Evolutionary conservation across 1,140 invertebrate genomes (phyloP), one percentile per base, ranked within the genome.

Genomic region (Euglossa dilemma): DNA sequence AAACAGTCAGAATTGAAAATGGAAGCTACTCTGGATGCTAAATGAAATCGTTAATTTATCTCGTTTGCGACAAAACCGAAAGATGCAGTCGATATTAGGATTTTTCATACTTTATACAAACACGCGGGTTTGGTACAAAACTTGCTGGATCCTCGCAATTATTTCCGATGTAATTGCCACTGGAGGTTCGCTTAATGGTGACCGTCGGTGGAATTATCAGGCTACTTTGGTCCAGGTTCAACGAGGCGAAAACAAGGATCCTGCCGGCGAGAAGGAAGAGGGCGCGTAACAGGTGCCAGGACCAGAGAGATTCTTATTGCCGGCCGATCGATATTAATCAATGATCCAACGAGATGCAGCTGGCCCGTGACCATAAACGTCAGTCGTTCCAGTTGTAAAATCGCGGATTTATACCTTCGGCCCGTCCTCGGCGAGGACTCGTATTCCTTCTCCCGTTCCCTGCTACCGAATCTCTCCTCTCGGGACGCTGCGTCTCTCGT

Each of bases 261-360:
- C 45, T 18, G 8, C 77, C 63, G 9, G 5, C 16, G 18, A 43
- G 43, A 7, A 28, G 66, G 56, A 23, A 28, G 25, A 61, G 64
- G 56, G 59, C 61, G 75, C 77, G 85, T 89, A 89, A 86, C 86
- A 89, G 89, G 85, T 90, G 86, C 84, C 83, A 80, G 83, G 80
- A 83, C 57, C 25, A 74, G 57, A 76, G 66, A 87, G 79, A 86
- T 80, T 67, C 25, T 83, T 72, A 83, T 83, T 83, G 64, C 80
- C 57, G 63, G 23, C 69, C 76, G 81, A 90, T 91, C 82, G 79
- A 84, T 90, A 88, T 52, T 85, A 75, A 86, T 90, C 85, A 84
- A 89, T 89, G 80, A 88, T 88, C 74, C 80, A 80, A 82, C 76
- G 79, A 84, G 67, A 87, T 85, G 82, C 83, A 85, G 78, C 69